Evolutionary conservation across 2,888 invertebrate genomes (phyloP), one percentile per base, ranked within the genome.

Genomic region (Dasysyrphus tricinctus): DNA sequence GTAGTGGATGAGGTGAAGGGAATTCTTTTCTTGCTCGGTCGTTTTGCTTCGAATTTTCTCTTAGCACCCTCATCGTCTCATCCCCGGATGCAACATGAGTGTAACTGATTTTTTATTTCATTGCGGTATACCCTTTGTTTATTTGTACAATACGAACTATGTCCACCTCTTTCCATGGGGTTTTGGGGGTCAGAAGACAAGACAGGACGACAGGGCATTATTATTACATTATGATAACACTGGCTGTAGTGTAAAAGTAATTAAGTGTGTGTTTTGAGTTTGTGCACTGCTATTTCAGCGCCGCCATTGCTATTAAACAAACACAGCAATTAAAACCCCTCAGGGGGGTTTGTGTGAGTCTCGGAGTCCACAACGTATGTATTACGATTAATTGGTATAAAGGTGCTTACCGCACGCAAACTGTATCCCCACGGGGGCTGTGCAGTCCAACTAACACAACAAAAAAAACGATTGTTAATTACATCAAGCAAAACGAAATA

Each of bases 141-240:
- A 69, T 85, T 76, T 74, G n/a, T 44, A 72, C 69, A 81, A 59
- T 65, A 49, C 24, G 8, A 49, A 67, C 80, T 39, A 47, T 65
- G 42, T 59, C 39, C 56, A 32, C 11, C 57, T 49, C 47, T 14
- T 34, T 9, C 1, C 14, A 37, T 19, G n/a, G 16, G 32, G 19
- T 54, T 39, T 54, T 24, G 24, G 39, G 39, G 54, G 39, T 29
- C 34, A 24, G 3, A 69, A 37, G 37, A 29, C 51, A 54, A 39
- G 54, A 54, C 69, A 69, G 65, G 34, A 49, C 47, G 42, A 34
- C 77, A 74, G 69, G 69, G 63, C 70, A 81, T 81, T 81, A 81
- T 67, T 78, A 81, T 63, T 37, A 82, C 70, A 78, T 82, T 79
- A 78, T 72, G 78, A 86, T 67, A 78, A 79, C 78, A 78, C 65